phyloP scores from a whole-genome alignment of 2,888 invertebrate genomes.

The Cloeon dipterum region DNA sequence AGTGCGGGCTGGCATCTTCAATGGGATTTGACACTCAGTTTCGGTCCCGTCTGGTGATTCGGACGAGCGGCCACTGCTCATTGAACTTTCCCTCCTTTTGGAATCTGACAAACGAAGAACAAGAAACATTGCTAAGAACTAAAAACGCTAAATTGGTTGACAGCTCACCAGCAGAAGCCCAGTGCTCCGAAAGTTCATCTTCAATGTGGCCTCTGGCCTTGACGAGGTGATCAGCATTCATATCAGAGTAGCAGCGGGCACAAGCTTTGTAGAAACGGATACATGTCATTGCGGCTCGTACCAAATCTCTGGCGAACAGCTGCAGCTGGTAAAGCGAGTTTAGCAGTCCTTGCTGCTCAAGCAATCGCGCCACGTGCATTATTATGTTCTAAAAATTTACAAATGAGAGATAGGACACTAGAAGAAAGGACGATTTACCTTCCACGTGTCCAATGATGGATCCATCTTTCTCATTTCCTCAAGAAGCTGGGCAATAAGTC shows the following conservation, averaged over 20 bases:
- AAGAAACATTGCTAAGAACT: no score
- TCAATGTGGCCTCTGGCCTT: slow-evolving; percentile 41
- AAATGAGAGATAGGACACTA: no score
- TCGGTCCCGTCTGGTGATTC: background rate
- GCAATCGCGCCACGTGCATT: slow-evolving; percentile 24
- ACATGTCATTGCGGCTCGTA: slow-evolving; percentile 59
- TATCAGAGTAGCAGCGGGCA: slow-evolving; percentile 28
- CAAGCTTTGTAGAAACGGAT: slow-evolving; percentile 47
- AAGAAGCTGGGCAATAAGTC: slow-evolving; percentile 32
- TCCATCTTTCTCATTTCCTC: slow-evolving; percentile 40
- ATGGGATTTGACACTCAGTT: slow-evolving; percentile 21
- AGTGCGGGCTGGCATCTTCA: slow-evolving; percentile 45
- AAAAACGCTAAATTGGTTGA: background rate
- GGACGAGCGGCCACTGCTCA: slow-evolving; percentile 10
- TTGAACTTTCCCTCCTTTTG: slow-evolving; percentile 24
- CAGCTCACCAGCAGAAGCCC: background rate
- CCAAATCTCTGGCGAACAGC: slow-evolving; percentile 41
- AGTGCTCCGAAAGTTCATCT: slow-evolving; percentile 16
- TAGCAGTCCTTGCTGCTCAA: slow-evolving; percentile 41
- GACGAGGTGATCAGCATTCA: slow-evolving; percentile 25
- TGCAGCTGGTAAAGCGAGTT: slow-evolving; percentile 55
- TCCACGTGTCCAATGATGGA: slow-evolving; percentile 40
- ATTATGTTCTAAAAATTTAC: slow-evolving; percentile 18
- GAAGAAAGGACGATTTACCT: slow-evolving; percentile 22
- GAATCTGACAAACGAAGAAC: background rate